These are phyloP conservation scores for Poeciliopsis presidionis DNA, from an alignment of 2,797 vertebrate genomes.

Conservation along the genomic window DNA sequence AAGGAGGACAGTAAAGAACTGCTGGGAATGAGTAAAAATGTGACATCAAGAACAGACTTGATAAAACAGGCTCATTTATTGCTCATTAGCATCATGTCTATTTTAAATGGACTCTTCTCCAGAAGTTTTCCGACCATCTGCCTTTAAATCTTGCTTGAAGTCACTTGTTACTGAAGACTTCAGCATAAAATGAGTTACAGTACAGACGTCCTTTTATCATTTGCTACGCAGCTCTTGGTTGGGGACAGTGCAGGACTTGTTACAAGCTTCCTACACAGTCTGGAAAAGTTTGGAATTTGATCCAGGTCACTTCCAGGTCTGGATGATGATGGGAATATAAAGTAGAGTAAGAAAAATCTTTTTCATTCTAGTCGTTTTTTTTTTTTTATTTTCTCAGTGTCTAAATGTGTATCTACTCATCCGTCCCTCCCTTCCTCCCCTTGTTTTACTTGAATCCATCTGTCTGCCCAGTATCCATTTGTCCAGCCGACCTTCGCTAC, in stretches of 20 bases:
- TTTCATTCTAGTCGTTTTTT: neutral
- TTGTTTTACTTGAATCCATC: neutral
- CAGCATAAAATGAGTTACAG: conserved; percentile 24
- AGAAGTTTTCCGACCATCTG: conserved; percentile 19
- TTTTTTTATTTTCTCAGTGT: neutral
- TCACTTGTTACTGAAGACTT: conserved; percentile 28
- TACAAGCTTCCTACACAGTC: neutral
- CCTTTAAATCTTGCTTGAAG: conserved; percentile 22
- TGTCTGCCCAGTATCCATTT: neutral
- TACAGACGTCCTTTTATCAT: conserved; percentile 24
- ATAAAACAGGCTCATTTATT: conserved; percentile 40
- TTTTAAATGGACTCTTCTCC: conserved; percentile 1
- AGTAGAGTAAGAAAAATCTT: neutral
- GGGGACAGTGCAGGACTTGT: conserved; percentile 18
- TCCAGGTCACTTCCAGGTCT: neutral
- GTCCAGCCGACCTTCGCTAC: neutral
- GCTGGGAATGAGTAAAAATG: neutral
- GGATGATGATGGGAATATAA: neutral
- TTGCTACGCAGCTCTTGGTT: conserved; percentile 34
- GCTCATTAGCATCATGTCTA: conserved; percentile 25
- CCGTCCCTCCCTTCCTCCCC: neutral
- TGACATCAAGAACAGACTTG: conserved; percentile 32
- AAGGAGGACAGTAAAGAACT: neutral
- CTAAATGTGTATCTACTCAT: neutral
- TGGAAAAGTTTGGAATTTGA: neutral